Evolutionary conservation across 23 tunicate genomes (phyloP).

Genomic region (Corella eumyota): DNA sequence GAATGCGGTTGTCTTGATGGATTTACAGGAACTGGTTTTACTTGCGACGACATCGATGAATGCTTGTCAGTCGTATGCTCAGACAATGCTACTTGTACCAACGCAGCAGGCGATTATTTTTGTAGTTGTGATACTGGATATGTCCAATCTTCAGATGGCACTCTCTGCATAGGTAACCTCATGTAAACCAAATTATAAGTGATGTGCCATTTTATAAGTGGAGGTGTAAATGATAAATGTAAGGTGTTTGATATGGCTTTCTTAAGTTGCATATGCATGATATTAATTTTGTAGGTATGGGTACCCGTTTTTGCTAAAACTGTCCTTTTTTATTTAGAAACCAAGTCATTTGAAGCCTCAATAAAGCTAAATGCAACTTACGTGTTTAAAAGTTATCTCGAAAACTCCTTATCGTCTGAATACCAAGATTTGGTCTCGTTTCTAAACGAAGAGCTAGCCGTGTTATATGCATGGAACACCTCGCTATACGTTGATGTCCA

Average conservation of each 20-base stretch:
- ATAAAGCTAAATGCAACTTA: constrained; percentile 1
- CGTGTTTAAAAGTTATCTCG: neutral
- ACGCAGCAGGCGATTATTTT: neutral
- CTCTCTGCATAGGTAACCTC: constrained; percentile 4
- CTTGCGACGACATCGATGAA: neutral
- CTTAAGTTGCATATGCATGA: too few species aligned
- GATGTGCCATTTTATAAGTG: too few species aligned
- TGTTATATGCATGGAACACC: neutral
- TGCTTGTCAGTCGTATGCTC: neutral
- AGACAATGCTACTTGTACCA: neutral
- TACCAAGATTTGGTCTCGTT: neutral
- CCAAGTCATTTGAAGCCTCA: too few species aligned
- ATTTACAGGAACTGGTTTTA: neutral
- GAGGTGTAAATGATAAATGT: too few species aligned
- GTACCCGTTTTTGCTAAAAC: too few species aligned
- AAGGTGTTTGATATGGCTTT: too few species aligned
- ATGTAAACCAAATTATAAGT: too few species aligned
- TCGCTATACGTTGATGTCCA: neutral
- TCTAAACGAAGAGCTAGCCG: neutral
- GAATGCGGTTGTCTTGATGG: constrained; percentile 3
- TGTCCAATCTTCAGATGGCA: neutral
- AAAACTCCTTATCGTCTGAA: neutral
- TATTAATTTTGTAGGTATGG: too few species aligned
- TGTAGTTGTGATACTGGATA: neutral
- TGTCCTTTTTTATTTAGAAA: too few species aligned